Percentiles rank a stretch among this genome's conserved stretches.
These are phyloP conservation scores for Tyrophagus putrescentiae DNA, from an alignment of 1,140 invertebrate species.

Conservation along the genomic window DNA sequence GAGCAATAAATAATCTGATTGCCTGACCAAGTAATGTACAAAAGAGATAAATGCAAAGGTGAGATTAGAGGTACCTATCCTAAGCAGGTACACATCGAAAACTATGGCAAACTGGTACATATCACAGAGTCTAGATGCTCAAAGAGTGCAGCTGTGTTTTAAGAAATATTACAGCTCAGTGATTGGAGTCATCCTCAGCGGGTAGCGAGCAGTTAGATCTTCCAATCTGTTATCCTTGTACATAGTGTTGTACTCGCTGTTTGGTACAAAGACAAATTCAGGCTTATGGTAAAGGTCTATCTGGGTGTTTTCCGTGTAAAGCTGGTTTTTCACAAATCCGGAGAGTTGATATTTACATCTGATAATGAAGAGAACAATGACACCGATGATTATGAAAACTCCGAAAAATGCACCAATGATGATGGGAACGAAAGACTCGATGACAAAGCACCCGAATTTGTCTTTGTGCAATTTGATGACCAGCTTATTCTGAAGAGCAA, in stretches of 20 bases:
- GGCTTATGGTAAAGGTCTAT: conserved; percentile 10
- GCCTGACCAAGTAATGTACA: no score
- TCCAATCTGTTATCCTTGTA: conserved; percentile 6
- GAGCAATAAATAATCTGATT: no score
- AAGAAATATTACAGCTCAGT: conserved; percentile 15
- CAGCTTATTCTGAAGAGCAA: conserved; percentile 1
- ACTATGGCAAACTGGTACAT: background rate
- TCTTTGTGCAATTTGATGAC: conserved; percentile 16
- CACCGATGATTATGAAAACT: conserved; percentile 8
- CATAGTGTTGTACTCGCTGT: conserved; percentile 6
- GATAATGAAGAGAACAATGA: conserved; percentile 13
- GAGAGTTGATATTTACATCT: conserved; percentile 9
- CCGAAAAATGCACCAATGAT: conserved; percentile 10
- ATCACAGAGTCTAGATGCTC: conserved; percentile 1
- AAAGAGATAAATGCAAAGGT: no score
- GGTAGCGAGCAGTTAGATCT: conserved; percentile 9
- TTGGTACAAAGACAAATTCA: conserved; percentile 20
- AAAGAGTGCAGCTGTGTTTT: background rate
- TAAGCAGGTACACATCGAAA: no score
- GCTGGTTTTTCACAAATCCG: conserved; percentile 20
- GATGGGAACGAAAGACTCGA: conserved; percentile 14
- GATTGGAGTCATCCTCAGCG: conserved; percentile 17
- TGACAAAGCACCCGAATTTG: conserved; percentile 17
- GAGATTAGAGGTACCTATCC: no score
- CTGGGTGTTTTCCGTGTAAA: background rate